phyloP scores from a whole-genome alignment of 2,888 invertebrate genomes.

The Taphrorychus bicolor region DNA sequence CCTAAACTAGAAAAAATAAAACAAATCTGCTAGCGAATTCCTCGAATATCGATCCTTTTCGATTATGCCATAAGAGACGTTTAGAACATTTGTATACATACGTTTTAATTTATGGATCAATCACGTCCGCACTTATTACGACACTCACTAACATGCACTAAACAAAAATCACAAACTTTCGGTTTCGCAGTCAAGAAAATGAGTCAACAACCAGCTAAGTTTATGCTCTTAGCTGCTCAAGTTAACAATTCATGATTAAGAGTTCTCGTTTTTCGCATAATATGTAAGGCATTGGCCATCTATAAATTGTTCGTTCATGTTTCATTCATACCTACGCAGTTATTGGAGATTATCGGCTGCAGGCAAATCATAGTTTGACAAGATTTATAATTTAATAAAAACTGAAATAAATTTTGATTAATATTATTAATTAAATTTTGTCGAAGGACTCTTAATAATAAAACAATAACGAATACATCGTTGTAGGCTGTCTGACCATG shows the following conservation, averaged over 20 bases:
- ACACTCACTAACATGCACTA: slow-evolving; percentile 12
- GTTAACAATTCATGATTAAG: slow-evolving; percentile 19
- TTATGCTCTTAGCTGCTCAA: slow-evolving; percentile 21
- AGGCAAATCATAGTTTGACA: too few species aligned
- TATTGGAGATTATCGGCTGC: too few species aligned
- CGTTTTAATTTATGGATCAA: too few species aligned
- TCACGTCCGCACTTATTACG: slow-evolving; percentile 14
- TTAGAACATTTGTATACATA: too few species aligned
- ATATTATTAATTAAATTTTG: background rate
- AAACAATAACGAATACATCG: slow-evolving; percentile 10
- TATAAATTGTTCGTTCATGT: background rate
- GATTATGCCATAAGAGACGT: too few species aligned
- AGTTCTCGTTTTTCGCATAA: background rate
- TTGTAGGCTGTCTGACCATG: slow-evolving; percentile 40
- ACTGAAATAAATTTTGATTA: background rate
- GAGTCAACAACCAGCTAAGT: slow-evolving; percentile 38
- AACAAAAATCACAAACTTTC: slow-evolving; percentile 33
- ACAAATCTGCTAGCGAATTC: background rate
- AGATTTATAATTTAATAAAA: background rate
- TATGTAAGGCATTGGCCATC: too few species aligned
- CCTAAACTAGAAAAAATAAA: background rate
- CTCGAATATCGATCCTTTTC: too few species aligned
- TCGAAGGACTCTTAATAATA: background rate
- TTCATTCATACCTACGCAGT: background rate
- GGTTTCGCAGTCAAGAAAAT: slow-evolving; percentile 30